These are phyloP conservation scores for Ophioninae sp. DNA, from an alignment of 2,888 invertebrate genomes.

Conservation along the genomic window DNA sequence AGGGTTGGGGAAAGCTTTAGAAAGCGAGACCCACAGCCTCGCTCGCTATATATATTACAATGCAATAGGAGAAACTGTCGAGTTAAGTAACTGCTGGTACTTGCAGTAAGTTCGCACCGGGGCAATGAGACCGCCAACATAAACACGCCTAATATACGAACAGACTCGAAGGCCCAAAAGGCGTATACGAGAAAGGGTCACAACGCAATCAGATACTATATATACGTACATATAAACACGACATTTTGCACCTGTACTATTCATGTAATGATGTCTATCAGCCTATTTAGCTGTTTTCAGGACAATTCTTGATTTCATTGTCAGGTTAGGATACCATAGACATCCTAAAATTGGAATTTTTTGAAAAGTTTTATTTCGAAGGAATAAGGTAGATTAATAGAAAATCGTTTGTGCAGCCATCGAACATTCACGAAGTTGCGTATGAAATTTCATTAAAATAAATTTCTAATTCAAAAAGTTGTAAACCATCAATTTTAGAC, in stretches of 20 bases:
- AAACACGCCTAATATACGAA: slow-evolving; percentile 76
- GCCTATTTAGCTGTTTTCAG: background rate
- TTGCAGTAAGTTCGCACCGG: slow-evolving; percentile 77
- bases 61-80: slow-evolving; percentile 78
- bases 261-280: background rate
- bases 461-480: no score
- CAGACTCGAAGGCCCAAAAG: slow-evolving; percentile 31
- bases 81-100: slow-evolving; percentile 79
- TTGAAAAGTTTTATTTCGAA: no score
- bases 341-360: no score
- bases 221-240: background rate
- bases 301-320: background rate
- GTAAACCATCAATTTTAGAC: no score
- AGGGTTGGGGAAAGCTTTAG: slow-evolving; percentile 50
- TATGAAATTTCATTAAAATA: no score
- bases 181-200: slow-evolving; percentile 33
- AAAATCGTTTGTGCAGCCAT: no score
- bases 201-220: background rate
- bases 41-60: slow-evolving; percentile 53
- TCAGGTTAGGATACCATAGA: background rate
- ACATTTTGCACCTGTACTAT: background rate
- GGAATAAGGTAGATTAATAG: no score
- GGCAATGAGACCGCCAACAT: slow-evolving; percentile 78
- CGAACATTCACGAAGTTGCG: no score
- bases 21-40: slow-evolving; percentile 60